Conservation (phyloP, 2,888 invertebrate species). For the Acrobasis repandana region DNA sequence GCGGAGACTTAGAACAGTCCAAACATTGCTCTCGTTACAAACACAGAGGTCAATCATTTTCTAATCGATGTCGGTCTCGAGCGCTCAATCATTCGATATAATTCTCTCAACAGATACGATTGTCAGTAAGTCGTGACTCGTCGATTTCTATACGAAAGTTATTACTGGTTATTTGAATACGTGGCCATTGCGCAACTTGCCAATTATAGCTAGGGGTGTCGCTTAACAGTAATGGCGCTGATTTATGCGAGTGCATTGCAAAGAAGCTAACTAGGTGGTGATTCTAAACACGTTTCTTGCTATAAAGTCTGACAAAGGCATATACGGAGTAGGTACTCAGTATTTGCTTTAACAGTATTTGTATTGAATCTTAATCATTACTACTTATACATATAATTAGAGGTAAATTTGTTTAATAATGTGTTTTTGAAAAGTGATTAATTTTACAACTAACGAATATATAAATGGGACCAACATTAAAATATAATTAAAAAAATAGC, state of each 20-base stretch:
- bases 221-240: constrained; percentile 27
- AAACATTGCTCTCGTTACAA: constrained; percentile 2
- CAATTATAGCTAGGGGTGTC: constrained; percentile 48
- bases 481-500: too few species aligned
- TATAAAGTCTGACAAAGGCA: background rate
- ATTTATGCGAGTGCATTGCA: constrained; percentile 9
- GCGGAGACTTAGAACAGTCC: background rate
- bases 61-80: constrained; percentile 17
- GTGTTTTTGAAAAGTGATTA: too few species aligned
- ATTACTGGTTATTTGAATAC: constrained; percentile 74
- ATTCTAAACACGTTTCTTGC: background rate
- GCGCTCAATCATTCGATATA: constrained; percentile 23
- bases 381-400: too few species aligned
- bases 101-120: constrained; percentile 46
- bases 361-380: too few species aligned
- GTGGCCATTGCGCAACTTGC: constrained; percentile 73
- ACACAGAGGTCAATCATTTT: constrained; percentile 21
- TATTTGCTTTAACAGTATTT: too few species aligned
- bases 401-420: too few species aligned
- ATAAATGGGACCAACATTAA: too few species aligned
- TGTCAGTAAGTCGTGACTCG: constrained; percentile 66
- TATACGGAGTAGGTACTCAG: background rate
- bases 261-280: constrained; percentile 17
- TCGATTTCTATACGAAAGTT: constrained; percentile 79
- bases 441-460: too few species aligned